Evolutionary conservation across 2,888 invertebrate genomes (phyloP).

Genomic region (Volucella zonaria): DNA sequence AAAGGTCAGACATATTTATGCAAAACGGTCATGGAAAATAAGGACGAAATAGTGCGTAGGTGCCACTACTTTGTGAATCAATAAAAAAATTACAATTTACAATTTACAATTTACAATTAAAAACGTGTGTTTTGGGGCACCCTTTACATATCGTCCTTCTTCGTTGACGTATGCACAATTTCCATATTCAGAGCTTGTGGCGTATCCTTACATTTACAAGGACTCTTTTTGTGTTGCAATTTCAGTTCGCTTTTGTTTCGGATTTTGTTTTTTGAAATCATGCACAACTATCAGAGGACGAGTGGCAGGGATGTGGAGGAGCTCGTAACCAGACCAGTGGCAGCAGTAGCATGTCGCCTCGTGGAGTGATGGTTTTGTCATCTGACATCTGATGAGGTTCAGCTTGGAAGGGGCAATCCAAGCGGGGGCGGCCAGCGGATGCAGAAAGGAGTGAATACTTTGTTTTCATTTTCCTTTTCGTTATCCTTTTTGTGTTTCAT

Average conservation of each 20-base stretch:
- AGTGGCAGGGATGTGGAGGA: neutral
- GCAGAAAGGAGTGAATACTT: neutral
- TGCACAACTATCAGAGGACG: neutral
- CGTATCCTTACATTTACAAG: slow-evolving; percentile 52
- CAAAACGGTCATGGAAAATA: no score
- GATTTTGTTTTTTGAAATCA: neutral
- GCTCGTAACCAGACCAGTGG: neutral
- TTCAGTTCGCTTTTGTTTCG: slow-evolving; percentile 27
- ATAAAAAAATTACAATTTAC: neutral
- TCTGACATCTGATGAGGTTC: slow-evolving; percentile 25
- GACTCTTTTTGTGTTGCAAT: slow-evolving; percentile 24
- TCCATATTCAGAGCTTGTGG: slow-evolving; percentile 45
- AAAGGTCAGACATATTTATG: no score
- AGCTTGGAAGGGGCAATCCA: no score
- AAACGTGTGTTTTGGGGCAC: no score
- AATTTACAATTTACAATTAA: no score
- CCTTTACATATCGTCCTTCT: neutral
- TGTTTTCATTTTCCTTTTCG: slow-evolving; percentile 15
- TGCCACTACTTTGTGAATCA: neutral
- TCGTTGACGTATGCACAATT: neutral
- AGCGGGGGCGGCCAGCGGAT: neutral
- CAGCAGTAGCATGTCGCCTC: neutral
- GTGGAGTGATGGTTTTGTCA: slow-evolving; percentile 45
- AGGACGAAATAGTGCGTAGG: no score
- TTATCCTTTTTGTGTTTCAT: slow-evolving; percentile 34